Base-by-base conservation (phyloP, 2,113 vertebrate species). In the Xyliphius kryptos region DNA sequence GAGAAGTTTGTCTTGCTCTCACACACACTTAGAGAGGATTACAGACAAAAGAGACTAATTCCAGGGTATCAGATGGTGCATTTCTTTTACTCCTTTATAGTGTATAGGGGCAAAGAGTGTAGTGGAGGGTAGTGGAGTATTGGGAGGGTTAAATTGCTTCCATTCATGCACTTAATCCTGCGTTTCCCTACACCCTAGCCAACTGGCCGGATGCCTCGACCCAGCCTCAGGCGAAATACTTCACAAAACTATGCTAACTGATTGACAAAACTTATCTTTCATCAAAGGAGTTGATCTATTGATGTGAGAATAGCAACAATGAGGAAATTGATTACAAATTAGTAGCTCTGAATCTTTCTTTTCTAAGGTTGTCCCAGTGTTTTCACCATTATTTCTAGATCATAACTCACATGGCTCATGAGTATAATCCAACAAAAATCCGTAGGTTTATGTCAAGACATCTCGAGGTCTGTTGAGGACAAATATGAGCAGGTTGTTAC, bases 41-140 rank as follows among this genome's bases (percentile, higher is more conserved):
- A 74, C 61, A 48, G 64, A 67, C 72, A 70, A 70, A 67, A 63
- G 72, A 49, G 9, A n/a, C 60, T 70, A 74, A 74, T 74, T 67
- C 61, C 64, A 74, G 72, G 72, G 72, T 74, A 70, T 74, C 72
- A 63, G 56, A 63, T 74, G 68, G 64, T 69, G 32, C 72, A 64
- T 70, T 68, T 66, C 36, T 46, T 47, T 54, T n/a, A 37, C 44
- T 61, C 11, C 21, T 59, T 59, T 59, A 59, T 59, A 40, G 17
- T 58, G 40, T 46, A 6, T 47, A 59, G 21, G 3, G 56, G 56
- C n/a, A n/a, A n/a, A n/a, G n/a, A n/a, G n/a, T n/a, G n/a, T n/a
- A n/a, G n/a, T n/a, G n/a, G n/a, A n/a, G n/a, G n/a, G n/a, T n/a
- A n/a, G n/a, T n/a, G n/a, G n/a, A n/a, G n/a, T n/a, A n/a, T n/a